Evolutionary conservation across 2,888 invertebrate species (phyloP).

Genomic region (Troilus luridus): DNA sequence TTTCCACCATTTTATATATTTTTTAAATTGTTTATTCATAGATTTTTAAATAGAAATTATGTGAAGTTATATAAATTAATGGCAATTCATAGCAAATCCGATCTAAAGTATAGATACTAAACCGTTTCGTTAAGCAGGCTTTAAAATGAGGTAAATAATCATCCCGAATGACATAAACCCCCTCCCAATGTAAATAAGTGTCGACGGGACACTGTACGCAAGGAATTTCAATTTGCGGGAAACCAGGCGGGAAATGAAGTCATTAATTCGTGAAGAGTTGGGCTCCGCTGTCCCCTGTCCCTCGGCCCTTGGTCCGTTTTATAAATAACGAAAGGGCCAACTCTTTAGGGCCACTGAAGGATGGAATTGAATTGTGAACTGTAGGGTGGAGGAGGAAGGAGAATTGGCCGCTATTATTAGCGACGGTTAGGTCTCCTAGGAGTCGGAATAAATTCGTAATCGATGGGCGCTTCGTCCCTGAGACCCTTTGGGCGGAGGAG

Average conservation of each 20-base stretch:
- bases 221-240: slow-evolving; percentile 55
- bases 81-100: too few relatives aligned
- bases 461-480: not conserved
- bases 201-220: not conserved
- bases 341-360: not conserved
- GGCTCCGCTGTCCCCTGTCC: not conserved
- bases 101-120: too few relatives aligned
- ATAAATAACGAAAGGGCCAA: not conserved
- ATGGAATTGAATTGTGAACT: slow-evolving; percentile 6
- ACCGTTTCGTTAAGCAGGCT: too few relatives aligned
- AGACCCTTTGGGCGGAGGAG: not conserved
- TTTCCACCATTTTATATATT: too few relatives aligned
- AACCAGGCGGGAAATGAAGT: slow-evolving; percentile 58
- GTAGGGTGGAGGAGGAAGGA: not conserved
- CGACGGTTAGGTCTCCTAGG: slow-evolving; percentile 13
- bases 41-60: too few relatives aligned
- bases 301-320: not conserved
- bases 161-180: not conserved
- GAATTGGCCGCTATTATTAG: slow-evolving; percentile 9
- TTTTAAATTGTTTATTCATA: too few relatives aligned
- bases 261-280: slow-evolving; percentile 53
- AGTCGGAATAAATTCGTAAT: slow-evolving; percentile 9
- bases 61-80: too few relatives aligned
- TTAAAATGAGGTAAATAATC: not conserved
- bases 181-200: not conserved